A percentile compares a stretch with the other conserved stretches of the same genome.
phyloP scores from a whole-genome alignment of 2,888 invertebrate species.

The Hesperia comma region DNA sequence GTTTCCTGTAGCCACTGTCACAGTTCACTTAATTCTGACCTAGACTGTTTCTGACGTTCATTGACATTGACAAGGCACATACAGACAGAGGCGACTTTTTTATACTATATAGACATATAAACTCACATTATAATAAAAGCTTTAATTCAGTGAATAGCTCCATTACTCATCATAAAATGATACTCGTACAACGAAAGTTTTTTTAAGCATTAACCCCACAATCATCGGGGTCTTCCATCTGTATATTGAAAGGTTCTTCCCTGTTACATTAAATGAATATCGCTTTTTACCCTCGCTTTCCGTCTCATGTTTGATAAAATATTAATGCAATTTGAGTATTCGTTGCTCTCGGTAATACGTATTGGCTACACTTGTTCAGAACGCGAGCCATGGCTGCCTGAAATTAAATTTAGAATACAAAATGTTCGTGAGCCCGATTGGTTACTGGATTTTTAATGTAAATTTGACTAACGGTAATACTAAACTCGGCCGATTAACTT shows the following conservation, averaged over 20 bases:
- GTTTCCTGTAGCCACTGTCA: too few species aligned
- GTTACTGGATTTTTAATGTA: constrained; percentile 45
- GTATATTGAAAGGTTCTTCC: constrained; percentile 8
- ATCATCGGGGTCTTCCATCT: neutral
- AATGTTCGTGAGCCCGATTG: constrained; percentile 47
- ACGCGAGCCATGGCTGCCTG: constrained; percentile 49
- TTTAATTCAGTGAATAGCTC: too few species aligned
- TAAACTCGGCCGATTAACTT: neutral
- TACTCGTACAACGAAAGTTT: neutral
- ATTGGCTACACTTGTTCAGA: constrained; percentile 41
- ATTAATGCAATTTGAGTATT: constrained; percentile 28
- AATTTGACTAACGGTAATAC: neutral
- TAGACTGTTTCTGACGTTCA: too few species aligned
- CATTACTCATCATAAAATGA: neutral
- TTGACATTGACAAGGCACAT: too few species aligned
- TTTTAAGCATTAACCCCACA: neutral
- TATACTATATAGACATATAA: too few species aligned
- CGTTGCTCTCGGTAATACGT: constrained; percentile 23
- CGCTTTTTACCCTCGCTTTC: constrained; percentile 13
- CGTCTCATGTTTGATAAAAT: constrained; percentile 17
- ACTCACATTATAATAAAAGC: too few species aligned
- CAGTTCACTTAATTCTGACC: too few species aligned
- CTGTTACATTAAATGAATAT: constrained; percentile 13
- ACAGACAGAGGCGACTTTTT: too few species aligned
- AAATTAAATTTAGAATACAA: constrained; percentile 55